Conservation (phyloP, 2,797 vertebrate genomes). For the Chrysolophus pictus region DNA sequence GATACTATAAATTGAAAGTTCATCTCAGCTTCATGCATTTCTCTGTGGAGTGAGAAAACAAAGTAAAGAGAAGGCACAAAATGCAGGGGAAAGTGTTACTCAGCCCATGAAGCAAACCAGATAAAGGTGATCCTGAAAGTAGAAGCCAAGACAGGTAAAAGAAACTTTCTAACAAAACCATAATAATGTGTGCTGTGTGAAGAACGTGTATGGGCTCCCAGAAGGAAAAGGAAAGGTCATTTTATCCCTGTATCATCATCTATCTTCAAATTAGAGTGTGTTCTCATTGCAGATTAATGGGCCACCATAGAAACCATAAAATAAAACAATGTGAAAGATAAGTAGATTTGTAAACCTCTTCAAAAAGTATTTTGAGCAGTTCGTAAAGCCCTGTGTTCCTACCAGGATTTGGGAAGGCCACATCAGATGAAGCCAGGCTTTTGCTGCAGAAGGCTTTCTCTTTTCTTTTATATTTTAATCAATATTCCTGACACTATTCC, state of each 20-base stretch:
- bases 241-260: neutral
- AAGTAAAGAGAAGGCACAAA: neutral
- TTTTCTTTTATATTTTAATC: neutral
- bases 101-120: neutral
- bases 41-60: neutral
- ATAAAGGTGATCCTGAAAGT: neutral
- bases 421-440: neutral
- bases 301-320: neutral
- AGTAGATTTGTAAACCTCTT: neutral
- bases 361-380: neutral
- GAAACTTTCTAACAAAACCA: neutral
- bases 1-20: neutral
- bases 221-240: neutral
- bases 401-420: rapidly evolving
- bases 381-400: neutral
- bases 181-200: neutral
- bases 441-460: neutral
- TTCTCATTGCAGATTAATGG: neutral
- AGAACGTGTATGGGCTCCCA: neutral
- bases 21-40: neutral
- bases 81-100: neutral
- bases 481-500: neutral
- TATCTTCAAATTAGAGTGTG: neutral
- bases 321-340: neutral
- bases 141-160: neutral